These are phyloP conservation scores for Oxygymnocypris stewartii DNA, from an alignment of 2,113 vertebrate species.

Conservation along the genomic window DNA sequence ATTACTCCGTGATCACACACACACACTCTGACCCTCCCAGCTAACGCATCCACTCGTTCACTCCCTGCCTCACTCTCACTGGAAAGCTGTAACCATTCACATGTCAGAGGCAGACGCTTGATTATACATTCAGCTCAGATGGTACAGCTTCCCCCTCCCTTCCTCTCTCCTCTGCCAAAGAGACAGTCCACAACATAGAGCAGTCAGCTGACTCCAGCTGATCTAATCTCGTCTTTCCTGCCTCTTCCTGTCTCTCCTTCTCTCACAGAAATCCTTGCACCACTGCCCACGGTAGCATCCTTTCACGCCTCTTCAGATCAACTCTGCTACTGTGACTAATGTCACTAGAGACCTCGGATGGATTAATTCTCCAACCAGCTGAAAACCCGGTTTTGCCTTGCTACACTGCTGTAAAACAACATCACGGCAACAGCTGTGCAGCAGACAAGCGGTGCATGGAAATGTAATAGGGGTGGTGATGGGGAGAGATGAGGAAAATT, in stretches of 20 bases:
- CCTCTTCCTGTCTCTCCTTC: slow-evolving; percentile 54
- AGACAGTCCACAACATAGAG: slow-evolving; percentile 74
- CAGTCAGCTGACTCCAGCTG: slow-evolving; percentile 84
- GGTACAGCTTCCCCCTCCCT: slow-evolving; percentile 73
- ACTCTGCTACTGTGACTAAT: slow-evolving; percentile 55
- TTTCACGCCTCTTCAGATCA: slow-evolving; percentile 59
- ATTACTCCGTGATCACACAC: slow-evolving; percentile 36
- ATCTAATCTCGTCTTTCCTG: slow-evolving; percentile 49
- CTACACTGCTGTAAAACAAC: slow-evolving; percentile 36
- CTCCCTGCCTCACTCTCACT: slow-evolving; percentile 54
- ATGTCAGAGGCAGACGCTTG: slow-evolving; percentile 87
- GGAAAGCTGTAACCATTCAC: slow-evolving; percentile 76
- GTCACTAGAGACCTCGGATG: slow-evolving; percentile 56
- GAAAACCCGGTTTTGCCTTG: slow-evolving; percentile 35
- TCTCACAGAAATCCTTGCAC: slow-evolving; percentile 25
- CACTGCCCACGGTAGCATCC: slow-evolving; percentile 47
- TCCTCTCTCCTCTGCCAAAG: neutral
- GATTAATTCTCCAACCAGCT: slow-evolving; percentile 56
- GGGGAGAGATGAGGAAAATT: neutral
- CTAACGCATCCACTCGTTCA: slow-evolving; percentile 30
- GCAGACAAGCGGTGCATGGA: slow-evolving; percentile 4
- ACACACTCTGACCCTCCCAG: slow-evolving; percentile 3
- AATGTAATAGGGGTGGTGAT: neutral
- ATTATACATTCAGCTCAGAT: slow-evolving; percentile 89
- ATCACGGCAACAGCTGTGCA: slow-evolving; percentile 56